Evolutionary conservation across 1,140 invertebrate genomes (phyloP), one percentile per base, ranked within the genome.

Genomic region (Cylas formicarius): DNA sequence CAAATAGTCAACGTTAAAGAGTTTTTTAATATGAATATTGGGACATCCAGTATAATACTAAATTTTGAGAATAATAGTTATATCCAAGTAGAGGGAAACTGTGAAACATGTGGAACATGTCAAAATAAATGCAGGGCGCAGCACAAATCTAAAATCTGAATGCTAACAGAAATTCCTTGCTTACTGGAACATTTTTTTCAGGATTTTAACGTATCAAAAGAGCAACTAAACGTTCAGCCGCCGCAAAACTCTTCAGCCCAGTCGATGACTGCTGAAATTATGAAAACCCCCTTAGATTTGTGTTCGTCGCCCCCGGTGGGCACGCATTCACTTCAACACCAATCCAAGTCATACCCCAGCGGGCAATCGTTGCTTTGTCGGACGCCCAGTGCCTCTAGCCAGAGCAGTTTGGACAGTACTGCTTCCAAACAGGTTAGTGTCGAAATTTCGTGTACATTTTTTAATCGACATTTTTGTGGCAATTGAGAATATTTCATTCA

Each of bases 321-420:
- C 22, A 37, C 20, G 35, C 58, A 43, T 22, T 33, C 57, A 20
- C 46, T 71, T 20, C 67, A 68, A 29, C 72, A 75, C 52, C 73
- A 76, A 55, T 74, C 70, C 16, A 65, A 69, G 26, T 72, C 71
- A 33, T 69, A 74, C 43, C 71, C 73, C 1, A 54, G 57, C 20
- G 60, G 58, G 60, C 71, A 66, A 48, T 72, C 72, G 17, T 62
- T 69, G 18, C 62, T 69, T 18, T 70, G 70, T 20, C 71, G 84
- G 27, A 86, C 84, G 2, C 79, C 82, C 10, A 86, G 83, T 9
- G 77, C 84, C 37, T 84, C 82, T n/a, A 86, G 83, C 10, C 84
- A 87, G 58, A 80, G 81, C 62, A 85, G 82, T 52, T 67, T 85
- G 21, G 84, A 87, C 55, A 81, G 78, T 56, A 78, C 76, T 42